These are phyloP conservation scores for Acleris sparsana DNA, from an alignment of 2,888 invertebrate species.

Conservation along the genomic window DNA sequence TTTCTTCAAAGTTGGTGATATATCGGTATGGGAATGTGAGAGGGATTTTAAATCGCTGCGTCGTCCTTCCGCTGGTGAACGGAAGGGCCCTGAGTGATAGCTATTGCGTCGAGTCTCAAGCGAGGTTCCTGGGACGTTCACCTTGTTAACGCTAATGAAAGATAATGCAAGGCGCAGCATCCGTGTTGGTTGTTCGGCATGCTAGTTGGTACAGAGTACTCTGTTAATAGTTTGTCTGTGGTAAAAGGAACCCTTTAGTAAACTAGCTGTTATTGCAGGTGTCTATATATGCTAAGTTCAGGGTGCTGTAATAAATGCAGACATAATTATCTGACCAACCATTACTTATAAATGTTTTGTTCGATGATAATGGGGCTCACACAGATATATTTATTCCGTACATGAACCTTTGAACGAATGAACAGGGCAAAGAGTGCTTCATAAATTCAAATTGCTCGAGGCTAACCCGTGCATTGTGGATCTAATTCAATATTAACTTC, in stretches of 20 bases:
- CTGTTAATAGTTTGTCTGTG: conserved; percentile 7
- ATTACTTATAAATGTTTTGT: no score
- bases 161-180: conserved; percentile 30
- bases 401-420: no score
- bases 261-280: background rate
- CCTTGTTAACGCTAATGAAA: conserved; percentile 36
- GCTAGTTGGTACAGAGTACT: conserved; percentile 1
- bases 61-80: background rate
- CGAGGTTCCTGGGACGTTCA: conserved; percentile 18
- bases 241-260: background rate
- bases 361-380: no score
- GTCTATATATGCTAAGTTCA: background rate
- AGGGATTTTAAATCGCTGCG: no score
- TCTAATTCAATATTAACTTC: conserved; percentile 31
- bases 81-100: conserved; percentile 9
- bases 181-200: conserved; percentile 4
- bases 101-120: conserved; percentile 14
- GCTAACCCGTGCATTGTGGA: conserved; percentile 4
- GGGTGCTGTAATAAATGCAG: no score
- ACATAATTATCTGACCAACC: no score
- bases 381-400: no score
- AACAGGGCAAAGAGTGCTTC: no score
- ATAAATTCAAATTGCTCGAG: background rate
- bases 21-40: no score
- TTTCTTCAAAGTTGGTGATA: background rate